phyloP scores from a whole-genome alignment of 2,888 invertebrate species.

The Didymodactylos carnosus region DNA sequence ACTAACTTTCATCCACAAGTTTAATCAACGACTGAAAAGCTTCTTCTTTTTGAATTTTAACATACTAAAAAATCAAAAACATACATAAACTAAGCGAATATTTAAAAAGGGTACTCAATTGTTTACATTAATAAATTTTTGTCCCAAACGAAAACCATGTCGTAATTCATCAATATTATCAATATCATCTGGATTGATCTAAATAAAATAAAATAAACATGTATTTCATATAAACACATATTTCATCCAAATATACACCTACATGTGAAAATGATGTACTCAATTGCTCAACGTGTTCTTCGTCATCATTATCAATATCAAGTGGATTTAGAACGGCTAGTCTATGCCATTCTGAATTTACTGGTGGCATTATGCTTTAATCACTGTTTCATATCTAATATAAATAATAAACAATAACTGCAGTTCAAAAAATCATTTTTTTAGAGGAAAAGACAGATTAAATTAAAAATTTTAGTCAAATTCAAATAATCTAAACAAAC shows the following conservation, averaged over 20 bases:
- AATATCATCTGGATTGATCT: neutral
- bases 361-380: neutral
- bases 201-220: neutral
- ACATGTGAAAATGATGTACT: neutral
- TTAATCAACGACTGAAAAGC: neutral
- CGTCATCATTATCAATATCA: neutral
- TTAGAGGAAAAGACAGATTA: too few species aligned
- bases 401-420: neutral
- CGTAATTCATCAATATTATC: neutral
- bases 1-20: neutral
- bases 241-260: neutral
- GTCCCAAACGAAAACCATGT: neutral
- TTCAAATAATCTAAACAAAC: too few species aligned
- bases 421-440: neutral
- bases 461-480: too few species aligned
- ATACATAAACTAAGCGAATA: neutral
- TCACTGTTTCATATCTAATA: too few species aligned
- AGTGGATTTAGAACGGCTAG: neutral
- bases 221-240: neutral
- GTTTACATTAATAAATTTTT: neutral
- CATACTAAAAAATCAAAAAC: neutral
- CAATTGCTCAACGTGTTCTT: neutral
- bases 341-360: neutral
- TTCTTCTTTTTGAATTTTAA: neutral
- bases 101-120: neutral